Evolutionary conservation across 2,113 vertebrate genomes (phyloP), one percentile per base, ranked within the genome.

Genomic region (Cavia aperea): DNA sequence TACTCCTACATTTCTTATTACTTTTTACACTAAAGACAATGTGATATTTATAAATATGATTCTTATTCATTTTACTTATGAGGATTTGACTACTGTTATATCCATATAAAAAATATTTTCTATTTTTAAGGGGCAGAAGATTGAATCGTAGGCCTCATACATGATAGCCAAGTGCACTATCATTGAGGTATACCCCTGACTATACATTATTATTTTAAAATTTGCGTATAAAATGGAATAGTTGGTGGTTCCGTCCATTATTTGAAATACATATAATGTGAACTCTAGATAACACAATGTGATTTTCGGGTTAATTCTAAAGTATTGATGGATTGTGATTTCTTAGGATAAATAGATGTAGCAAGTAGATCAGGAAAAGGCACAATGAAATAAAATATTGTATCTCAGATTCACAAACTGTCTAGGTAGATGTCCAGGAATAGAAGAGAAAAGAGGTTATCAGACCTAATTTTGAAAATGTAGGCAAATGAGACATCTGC

Each of bases 391-490:
- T 18, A 36, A 7, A 75, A 43, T 31, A 58, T 36, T 79, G 33
- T 78, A 73, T 90, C 26, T 89, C 39, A 84, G 56, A 33, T 36
- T 31, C n/a, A 11, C 83, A 82, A 39, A n/a, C 73, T 9, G 29
- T 2, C 21, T 58, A 36, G 0, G 1, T 36, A 13, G 1, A 19
- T 62, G 6, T 46, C 6, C 21, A 24, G 16, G 21, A 68, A 7
- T 54, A 0, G 46, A n/a, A 23, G 15, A 46, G 12, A 10, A 16
- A 54, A 9, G 6, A 16, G 3, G 2, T 75, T 3, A 1, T 62
- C 16, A 54, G 9, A 21, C 11, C 11, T 31, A 14, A 5, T 43
- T 51, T 62, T 1, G 5, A 23, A 9, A n/a, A 51, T 39, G 16
- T 33, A 85, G 39, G 39, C 26, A 31, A 24, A 2, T 10, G 36